Percentiles rank a stretch among this genome's conserved stretches.
These are phyloP conservation scores for Vulpes vulpes DNA, from an alignment of 2,113 vertebrate species.

Conservation along the genomic window DNA sequence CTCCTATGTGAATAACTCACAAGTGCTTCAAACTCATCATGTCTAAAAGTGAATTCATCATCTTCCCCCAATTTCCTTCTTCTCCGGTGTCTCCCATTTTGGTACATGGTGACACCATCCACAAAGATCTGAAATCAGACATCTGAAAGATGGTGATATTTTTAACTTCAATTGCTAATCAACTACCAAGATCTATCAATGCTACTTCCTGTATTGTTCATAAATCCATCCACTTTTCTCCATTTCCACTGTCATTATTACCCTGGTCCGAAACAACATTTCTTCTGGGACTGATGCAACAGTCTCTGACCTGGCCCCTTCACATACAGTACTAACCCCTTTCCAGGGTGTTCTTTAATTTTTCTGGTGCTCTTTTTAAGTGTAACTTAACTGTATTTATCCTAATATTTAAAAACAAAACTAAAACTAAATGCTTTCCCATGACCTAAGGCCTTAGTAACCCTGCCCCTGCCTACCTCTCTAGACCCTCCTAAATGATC, in stretches of 20 bases:
- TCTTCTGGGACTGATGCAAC: neutral
- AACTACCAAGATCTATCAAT: neutral
- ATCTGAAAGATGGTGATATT: neutral
- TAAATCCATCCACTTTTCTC: neutral
- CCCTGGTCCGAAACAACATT: neutral
- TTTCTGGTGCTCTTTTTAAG: neutral
- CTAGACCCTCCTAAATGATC: neutral
- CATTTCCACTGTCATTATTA: neutral
- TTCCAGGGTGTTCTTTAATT: neutral
- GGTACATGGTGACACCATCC: neutral
- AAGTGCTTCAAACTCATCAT: neutral
- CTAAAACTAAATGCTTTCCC: neutral
- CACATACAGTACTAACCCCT: neutral
- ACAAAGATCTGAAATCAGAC: neutral
- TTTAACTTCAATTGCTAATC: neutral
- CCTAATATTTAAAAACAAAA: slow-evolving; percentile 24
- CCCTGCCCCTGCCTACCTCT: neutral
- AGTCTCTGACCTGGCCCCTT: neutral
- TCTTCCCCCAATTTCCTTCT: neutral
- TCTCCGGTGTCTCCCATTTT: neutral
- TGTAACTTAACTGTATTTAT: neutral
- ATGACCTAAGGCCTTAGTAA: neutral
- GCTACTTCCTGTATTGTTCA: neutral
- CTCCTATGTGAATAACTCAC: neutral
- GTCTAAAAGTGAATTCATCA: neutral